phyloP scores from a whole-genome alignment of 2,113 vertebrate species.

The Brachypteracias leptosomus region DNA sequence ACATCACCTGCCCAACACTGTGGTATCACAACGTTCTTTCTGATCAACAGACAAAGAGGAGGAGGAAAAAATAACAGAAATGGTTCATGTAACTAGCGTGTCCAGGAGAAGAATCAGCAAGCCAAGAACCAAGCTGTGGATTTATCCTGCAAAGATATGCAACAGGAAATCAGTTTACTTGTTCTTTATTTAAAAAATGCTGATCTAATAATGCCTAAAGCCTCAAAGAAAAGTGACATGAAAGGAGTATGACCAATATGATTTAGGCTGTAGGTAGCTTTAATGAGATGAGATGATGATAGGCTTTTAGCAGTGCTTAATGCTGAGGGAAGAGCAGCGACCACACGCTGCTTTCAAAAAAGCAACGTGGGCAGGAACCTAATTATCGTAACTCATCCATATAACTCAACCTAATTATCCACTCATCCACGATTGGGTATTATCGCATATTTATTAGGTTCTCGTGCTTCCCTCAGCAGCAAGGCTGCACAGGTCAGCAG shows the following conservation, averaged over 20 bases:
- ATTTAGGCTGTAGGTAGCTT: background rate
- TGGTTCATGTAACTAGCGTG: background rate
- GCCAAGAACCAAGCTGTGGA: background rate
- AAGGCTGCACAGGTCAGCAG: background rate
- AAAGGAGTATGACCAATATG: background rate
- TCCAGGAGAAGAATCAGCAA: background rate
- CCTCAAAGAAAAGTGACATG: background rate
- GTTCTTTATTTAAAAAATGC: background rate
- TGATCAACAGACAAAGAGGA: background rate
- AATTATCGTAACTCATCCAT: background rate
- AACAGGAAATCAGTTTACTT: background rate
- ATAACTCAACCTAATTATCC: constrained; percentile 7
- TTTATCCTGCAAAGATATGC: background rate
- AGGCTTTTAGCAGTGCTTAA: background rate
- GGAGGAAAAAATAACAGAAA: background rate
- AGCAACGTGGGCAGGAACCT: background rate
- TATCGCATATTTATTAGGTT: background rate
- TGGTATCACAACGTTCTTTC: background rate
- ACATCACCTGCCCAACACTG: background rate
- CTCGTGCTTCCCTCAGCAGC: background rate
- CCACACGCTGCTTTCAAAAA: background rate
- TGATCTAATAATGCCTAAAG: background rate
- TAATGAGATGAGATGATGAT: background rate
- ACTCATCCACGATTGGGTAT: background rate
- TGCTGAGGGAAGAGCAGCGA: background rate